Evolutionary conservation across 1,140 invertebrate species (phyloP), one percentile per base, ranked within the genome.

Genomic region (Hylaeus anthracinus): DNA sequence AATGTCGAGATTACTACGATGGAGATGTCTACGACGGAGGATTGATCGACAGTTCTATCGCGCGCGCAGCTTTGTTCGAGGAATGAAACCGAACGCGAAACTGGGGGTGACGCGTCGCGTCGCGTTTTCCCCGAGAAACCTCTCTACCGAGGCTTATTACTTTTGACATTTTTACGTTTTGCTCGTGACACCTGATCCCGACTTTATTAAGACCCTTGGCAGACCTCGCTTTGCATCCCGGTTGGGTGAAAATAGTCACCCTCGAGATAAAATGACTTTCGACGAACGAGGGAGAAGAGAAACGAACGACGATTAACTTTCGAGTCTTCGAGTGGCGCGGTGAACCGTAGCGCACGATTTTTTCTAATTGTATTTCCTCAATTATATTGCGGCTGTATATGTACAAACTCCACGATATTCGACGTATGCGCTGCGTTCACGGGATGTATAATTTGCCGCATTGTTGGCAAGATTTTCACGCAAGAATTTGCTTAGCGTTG

Each of bases 41-140:
- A 72, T 79, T 72, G 76, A 79, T 79, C 76, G 76, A 79, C 76
- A 72, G 76, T 72, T 79, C 76, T 79, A 77, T 77, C 74, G 74
- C 70, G 65, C 70, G 65, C 51, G 65, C 48, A 79, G 76, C 76
- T 72, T 79, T 79, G 72, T 67, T 75, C 79, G 55, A 26, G 43
- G 79, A 81, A 69, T 45, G 51, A 70, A 63, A 61, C 37, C 37
- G 72, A 75, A 75, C 63, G 51, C 15, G 45, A 58, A 58, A 43
- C n/a, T 1, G 15, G 10, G 26, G 53, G 41, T 55, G 72, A 26
- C 5, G 48, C 60, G 73, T 65, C 39, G 37, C 37, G 14, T 14
- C 26, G 26, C 26, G 26, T 26, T 26, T 72, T 72, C n/a, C 14
- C 45, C 15, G 60, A 37, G 60, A 55, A 55, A 64, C 2, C 41